Base-by-base conservation (phyloP, 37 sponge, comb jelly and placozoan genomes). In the Geodia barretti region DNA sequence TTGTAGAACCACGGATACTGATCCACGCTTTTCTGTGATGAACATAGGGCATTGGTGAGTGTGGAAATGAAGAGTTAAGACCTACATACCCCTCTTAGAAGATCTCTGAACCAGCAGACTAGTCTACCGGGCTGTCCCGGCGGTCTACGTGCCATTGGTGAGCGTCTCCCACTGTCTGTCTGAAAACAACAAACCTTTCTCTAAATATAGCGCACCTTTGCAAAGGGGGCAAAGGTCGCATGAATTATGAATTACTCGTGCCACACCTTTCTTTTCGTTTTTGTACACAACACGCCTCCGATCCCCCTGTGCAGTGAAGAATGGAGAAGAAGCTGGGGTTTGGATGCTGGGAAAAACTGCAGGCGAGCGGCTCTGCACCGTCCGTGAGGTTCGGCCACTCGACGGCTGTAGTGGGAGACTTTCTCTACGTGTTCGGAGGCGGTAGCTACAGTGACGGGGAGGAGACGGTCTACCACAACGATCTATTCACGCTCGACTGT, bases 341-440 rank as follows among this genome's bases (percentile, higher is more conserved):
- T 54, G 80, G 80, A 1, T 26, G 23, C 14, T 82, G 83, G 89
- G 64, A 83, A 32, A 24, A 66, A 29, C 79, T 72, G 23, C 61
- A 21, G 8, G 41, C 71, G 25, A 54, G 24, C 1, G 87, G 84
- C 28, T 47, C 39, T 60, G 74, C 74, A 24, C 89, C 89, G 1
- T 58, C 66, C 19, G 31, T 68, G 21, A 83, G 89, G 84, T 88
- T 9, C 67, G 84, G 88, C 69, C 88, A 87, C 37, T 88, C 70
- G 1, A 34, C 54, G 39, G 76, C 73, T 5, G 66, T 80, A 3
- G 60, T 84, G 5, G 89, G 77, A 43, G 47, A 70, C 60, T 72
- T 60, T n/a, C 36, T 80, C 29, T 92, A 84, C 41, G 24, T 84
- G 67, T 92, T 80, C 42, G 92, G 92, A 36, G 92, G 92, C 29